These are phyloP conservation scores for Phengaris alcon DNA, from an alignment of 2,888 invertebrate genomes.

Conservation along the genomic window DNA sequence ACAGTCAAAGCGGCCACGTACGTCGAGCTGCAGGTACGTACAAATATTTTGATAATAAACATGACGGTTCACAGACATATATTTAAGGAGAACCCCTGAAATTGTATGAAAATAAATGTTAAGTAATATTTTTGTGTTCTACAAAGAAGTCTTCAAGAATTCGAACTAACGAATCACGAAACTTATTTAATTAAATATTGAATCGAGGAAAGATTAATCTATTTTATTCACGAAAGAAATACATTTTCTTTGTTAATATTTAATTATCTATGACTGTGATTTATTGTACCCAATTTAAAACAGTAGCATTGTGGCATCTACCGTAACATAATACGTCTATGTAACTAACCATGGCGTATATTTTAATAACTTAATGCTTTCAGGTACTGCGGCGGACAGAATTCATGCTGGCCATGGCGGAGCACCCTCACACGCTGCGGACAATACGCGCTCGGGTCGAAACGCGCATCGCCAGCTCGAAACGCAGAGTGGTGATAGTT, in stretches of 20 bases:
- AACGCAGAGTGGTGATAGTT: conserved; percentile 52
- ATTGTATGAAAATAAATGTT: too few relatives aligned
- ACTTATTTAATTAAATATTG: too few relatives aligned
- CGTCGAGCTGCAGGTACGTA: conserved; percentile 65
- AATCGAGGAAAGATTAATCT: too few relatives aligned
- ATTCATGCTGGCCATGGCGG: conserved; percentile 64
- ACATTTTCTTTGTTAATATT: too few relatives aligned
- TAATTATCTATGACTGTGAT: too few relatives aligned
- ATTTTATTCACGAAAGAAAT: too few relatives aligned
- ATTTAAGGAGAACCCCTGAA: background rate
- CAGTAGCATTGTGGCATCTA: too few relatives aligned
- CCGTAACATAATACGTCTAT: too few relatives aligned
- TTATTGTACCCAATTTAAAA: too few relatives aligned
- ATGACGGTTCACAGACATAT: background rate
- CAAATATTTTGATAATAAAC: conserved; percentile 25
- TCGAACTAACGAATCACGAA: too few relatives aligned
- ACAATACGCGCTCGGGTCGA: conserved; percentile 52
- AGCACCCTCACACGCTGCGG: conserved; percentile 56
- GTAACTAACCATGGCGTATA: background rate
- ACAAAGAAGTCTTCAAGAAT: too few relatives aligned
- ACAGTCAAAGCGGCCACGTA: conserved; percentile 72
- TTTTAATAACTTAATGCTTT: conserved; percentile 36
- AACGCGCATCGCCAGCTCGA: conserved; percentile 48
- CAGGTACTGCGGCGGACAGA: conserved; percentile 66
- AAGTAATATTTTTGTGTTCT: too few relatives aligned